These are phyloP conservation scores for Sarcoramphus papa DNA, from an alignment of 2,797 vertebrate species.

Conservation along the genomic window DNA sequence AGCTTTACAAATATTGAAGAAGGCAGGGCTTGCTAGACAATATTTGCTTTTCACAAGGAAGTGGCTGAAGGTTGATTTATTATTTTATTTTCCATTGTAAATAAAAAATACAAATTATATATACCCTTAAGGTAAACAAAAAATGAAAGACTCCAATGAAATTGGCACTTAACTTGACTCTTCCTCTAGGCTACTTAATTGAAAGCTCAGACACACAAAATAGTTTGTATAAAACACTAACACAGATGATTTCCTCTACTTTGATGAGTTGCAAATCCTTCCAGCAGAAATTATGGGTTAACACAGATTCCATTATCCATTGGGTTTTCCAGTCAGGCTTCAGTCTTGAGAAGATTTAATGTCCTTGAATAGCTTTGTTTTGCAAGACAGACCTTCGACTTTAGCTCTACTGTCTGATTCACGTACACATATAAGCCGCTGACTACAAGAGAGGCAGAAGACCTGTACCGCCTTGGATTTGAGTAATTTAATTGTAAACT, in stretches of 20 bases:
- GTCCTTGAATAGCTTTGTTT: not conserved
- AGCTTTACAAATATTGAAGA: not conserved
- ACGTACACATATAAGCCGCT: not conserved
- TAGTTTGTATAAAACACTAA: not conserved
- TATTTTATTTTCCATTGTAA: not conserved
- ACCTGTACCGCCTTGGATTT: not conserved
- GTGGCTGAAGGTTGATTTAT: not conserved
- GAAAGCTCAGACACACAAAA: not conserved
- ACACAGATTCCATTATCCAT: not conserved
- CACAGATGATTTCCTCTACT: not conserved
- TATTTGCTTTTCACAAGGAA: conserved; percentile 27
- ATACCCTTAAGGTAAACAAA: not conserved
- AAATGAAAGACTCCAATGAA: not conserved
- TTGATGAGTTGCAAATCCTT: not conserved
- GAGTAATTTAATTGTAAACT: not conserved
- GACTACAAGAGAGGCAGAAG: not conserved
- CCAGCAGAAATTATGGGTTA: not conserved
- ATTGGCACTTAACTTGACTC: not conserved
- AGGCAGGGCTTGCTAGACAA: not conserved
- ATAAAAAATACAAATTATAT: not conserved
- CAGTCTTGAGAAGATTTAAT: not conserved
- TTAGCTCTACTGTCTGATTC: not conserved
- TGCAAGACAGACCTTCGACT: not conserved
- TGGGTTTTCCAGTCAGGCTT: not conserved
- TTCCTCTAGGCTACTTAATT: not conserved